Evolutionary conservation across 2,888 invertebrate species (phyloP).

Genomic region (Toxonevra muliebris): DNA sequence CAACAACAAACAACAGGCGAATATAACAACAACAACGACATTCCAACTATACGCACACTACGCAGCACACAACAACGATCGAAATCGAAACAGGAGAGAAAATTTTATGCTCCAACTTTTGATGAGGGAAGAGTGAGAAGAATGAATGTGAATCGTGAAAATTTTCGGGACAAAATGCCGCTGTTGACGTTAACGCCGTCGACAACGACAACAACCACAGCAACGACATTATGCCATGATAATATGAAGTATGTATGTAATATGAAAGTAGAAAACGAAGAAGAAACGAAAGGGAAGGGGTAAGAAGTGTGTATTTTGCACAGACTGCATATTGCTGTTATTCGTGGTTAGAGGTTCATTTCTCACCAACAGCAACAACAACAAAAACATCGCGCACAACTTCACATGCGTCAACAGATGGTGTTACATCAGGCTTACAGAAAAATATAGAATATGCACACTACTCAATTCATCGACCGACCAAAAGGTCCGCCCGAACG

Average conservation of each 20-base stretch:
- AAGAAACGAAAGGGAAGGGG: slow-evolving; percentile 13
- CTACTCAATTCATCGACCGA: too few species aligned
- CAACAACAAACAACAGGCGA: not conserved
- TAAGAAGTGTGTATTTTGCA: too few species aligned
- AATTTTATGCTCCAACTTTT: slow-evolving; percentile 39
- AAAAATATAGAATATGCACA: too few species aligned
- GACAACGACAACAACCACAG: slow-evolving; percentile 1
- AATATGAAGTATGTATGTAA: slow-evolving; percentile 13
- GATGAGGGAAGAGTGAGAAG: slow-evolving; percentile 13
- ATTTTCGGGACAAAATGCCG: slow-evolving; percentile 18
- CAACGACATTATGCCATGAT: slow-evolving; percentile 9
- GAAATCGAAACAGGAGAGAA: slow-evolving; percentile 37
- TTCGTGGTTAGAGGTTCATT: too few species aligned
- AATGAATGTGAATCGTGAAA: not conserved
- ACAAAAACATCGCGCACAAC: not conserved
- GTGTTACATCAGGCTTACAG: not conserved
- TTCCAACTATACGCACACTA: slow-evolving; percentile 11
- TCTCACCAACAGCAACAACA: too few species aligned
- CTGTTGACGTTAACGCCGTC: too few species aligned
- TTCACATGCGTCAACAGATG: slow-evolving; percentile 7
- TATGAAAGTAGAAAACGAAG: slow-evolving; percentile 12
- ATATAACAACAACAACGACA: slow-evolving; percentile 15
- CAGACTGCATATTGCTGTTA: too few species aligned
- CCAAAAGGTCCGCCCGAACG: too few species aligned
- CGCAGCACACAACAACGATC: slow-evolving; percentile 15